phyloP scores from a whole-genome alignment of 1,140 invertebrate species.

The Chironomus tepperi region DNA sequence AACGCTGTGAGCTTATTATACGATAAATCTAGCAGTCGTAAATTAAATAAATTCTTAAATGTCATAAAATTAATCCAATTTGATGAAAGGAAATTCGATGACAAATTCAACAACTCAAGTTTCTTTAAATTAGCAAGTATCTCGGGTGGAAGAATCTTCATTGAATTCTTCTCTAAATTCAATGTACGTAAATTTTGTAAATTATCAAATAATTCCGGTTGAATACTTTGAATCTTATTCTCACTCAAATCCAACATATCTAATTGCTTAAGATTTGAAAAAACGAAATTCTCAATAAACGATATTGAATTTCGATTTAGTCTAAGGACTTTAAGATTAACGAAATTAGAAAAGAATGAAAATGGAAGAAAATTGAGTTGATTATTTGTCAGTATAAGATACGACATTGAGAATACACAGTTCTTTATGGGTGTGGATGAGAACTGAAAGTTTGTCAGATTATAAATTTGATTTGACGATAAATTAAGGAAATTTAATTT shows the following conservation, averaged over 20 bases:
- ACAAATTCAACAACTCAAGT: neutral
- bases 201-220: conserved; percentile 18
- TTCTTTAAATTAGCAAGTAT: neutral
- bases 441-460: conserved; percentile 68
- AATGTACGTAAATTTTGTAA: conserved; percentile 8
- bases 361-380: conserved; percentile 21
- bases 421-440: conserved; percentile 41
- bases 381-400: conserved; percentile 4
- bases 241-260: conserved; percentile 76
- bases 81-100: conserved; percentile 44
- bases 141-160: conserved; percentile 7
- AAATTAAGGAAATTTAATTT: conserved; percentile 70
- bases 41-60: conserved; percentile 75
- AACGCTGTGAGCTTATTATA: conserved; percentile 73
- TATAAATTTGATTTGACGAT: conserved; percentile 69
- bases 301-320: conserved; percentile 1
- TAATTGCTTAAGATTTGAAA: conserved; percentile 75
- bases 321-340: conserved; percentile 12
- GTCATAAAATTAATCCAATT: conserved; percentile 73
- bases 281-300: conserved; percentile 39
- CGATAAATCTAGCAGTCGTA: conserved; percentile 77
- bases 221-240: conserved; percentile 55
- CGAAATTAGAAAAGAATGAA: conserved; percentile 12
- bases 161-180: conserved; percentile 1
- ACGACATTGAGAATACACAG: conserved; percentile 11